Base-by-base conservation (phyloP, 2,888 invertebrate species). In the Aphodius sticticus region DNA sequence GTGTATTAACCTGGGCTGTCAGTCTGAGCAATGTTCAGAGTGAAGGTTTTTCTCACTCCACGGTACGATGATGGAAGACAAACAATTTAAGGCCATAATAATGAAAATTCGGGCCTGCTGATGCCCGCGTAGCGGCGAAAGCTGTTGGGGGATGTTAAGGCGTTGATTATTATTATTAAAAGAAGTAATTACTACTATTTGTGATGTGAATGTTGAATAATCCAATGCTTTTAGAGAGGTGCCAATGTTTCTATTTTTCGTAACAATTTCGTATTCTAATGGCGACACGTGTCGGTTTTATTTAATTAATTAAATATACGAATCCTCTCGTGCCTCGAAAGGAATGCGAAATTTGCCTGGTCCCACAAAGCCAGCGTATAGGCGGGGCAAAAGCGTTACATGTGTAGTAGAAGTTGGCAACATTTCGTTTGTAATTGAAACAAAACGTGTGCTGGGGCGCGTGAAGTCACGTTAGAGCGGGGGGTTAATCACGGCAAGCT, bases 401-500 rank as follows among this genome's bases (percentile, higher is more conserved):
- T 53, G 53, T 53, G 53, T 53, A 53, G 12, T 53, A 53, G 53
- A 53, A 53, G 53, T 53, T 53, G 53, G 53, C 53, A 53, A 53
- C 53, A 53, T 53, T 53, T 53, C 53, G 53, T 53, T 53, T 53
- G 53, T 53, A 53, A 53, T 53, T 53, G 53, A 53, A 53, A 53
- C 53, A 53, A 53, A 53, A 53, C 53, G 7, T 7, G 53, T 53
- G 53, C 53, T 53, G 12, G 53, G 53, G 53, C 53, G 53, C 53
- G 53, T 53, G 53, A 53, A 53, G 53, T 53, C 53, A 53, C 53
- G 53, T 53, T 53, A 53, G 53, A 53, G 12, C 53, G 53, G 53
- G 12, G 53, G 53, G 53, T 53, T 53, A 53, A 53, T 53, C 53
- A 53, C 53, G 12, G 53, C 53, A 53, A 53, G 53, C 53, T 53